Conservation (phyloP, 2,113 vertebrate species). For the Corvus cornix region DNA sequence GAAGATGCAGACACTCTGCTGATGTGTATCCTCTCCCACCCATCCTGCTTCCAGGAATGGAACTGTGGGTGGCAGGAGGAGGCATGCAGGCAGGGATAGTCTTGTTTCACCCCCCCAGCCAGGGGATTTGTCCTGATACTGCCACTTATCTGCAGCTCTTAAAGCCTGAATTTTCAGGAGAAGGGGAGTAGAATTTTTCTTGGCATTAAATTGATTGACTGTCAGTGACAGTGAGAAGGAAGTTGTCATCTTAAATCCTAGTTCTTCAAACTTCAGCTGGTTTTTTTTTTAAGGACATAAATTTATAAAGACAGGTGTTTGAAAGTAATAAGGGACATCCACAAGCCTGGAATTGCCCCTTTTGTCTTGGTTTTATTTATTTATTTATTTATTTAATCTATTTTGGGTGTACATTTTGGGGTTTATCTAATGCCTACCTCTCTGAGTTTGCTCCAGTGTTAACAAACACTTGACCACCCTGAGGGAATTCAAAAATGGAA, state of each 20-base stretch:
- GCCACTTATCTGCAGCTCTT: background rate
- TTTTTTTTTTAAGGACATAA: background rate
- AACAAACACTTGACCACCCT: background rate
- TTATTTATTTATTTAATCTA: too few species aligned
- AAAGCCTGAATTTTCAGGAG: background rate
- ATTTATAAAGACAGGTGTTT: background rate
- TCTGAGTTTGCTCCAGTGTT: background rate
- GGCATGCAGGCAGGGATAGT: background rate
- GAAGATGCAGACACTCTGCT: background rate
- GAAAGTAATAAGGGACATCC: background rate
- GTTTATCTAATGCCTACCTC: background rate
- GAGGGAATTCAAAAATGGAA: background rate
- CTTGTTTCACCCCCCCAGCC: background rate
- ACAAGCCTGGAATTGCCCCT: background rate
- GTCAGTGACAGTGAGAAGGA: background rate
- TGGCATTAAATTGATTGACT: background rate
- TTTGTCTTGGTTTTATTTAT: background rate
- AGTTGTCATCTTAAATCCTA: background rate
- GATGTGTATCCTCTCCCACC: background rate
- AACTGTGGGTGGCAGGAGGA: fast-evolving
- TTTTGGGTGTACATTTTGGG: background rate
- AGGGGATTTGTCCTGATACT: background rate
- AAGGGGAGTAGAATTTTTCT: background rate
- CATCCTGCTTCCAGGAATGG: background rate
- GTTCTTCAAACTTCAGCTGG: background rate